A percentile compares a stretch with the other conserved stretches of the same genome.
Conservation (phyloP, 2,888 invertebrate genomes). For the Calliphora vomitoria region DNA sequence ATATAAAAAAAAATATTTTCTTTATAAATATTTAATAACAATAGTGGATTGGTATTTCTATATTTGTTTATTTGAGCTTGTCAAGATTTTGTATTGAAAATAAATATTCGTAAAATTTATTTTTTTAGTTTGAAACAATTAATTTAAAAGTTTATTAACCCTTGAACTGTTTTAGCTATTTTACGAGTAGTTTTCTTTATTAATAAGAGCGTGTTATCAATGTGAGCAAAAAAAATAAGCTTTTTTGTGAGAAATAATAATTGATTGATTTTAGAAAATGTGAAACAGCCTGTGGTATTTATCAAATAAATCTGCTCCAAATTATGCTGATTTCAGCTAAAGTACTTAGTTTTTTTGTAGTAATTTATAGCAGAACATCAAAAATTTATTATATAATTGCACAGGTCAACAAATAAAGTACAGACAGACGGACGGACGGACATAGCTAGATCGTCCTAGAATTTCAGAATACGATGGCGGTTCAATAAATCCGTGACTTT, state of each 20-base stretch:
- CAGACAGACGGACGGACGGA: too few species aligned
- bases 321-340: too few species aligned
- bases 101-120: neutral
- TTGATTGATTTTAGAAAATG: neutral
- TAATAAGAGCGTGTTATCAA: neutral
- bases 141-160: too few species aligned
- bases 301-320: too few species aligned
- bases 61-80: neutral
- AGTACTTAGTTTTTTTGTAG: too few species aligned
- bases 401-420: too few species aligned
- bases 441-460: too few species aligned
- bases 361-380: too few species aligned
- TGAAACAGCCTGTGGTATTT: neutral
- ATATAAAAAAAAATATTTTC: neutral
- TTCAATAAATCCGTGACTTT: too few species aligned
- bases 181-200: neutral
- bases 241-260: neutral
- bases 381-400: too few species aligned
- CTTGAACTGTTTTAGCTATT: neutral
- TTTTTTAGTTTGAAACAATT: too few species aligned
- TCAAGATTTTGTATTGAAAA: neutral
- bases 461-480: too few species aligned
- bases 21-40: neutral
- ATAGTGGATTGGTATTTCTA: neutral
- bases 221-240: neutral